phyloP scores from a whole-genome alignment of 2,888 invertebrate species.

The Scaptomyza cyrtandrae region DNA sequence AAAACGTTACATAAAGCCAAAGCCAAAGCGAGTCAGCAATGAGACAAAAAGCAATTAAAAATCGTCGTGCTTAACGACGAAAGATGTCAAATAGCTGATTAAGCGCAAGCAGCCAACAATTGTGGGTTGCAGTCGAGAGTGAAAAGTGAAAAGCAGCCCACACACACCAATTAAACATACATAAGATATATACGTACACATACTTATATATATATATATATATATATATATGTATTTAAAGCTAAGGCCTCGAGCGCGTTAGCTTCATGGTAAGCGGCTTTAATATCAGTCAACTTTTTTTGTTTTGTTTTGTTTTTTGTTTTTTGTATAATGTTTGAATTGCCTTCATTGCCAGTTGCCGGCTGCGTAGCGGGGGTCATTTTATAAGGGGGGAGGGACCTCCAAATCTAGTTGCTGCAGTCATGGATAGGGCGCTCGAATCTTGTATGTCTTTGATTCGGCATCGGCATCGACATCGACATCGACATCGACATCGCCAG shows the following conservation, averaged over 20 bases:
- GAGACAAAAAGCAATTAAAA: conserved; percentile 66
- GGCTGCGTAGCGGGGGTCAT: conserved; percentile 18
- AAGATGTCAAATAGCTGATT: conserved; percentile 71
- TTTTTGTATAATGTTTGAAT: conserved; percentile 55
- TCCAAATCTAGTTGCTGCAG: conserved; percentile 65
- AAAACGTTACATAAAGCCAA: conserved; percentile 55
- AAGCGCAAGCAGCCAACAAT: conserved; percentile 37
- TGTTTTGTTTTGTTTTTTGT: not conserved
- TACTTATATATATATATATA: no score
- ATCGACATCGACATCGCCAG: conserved; percentile 1
- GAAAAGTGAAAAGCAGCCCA: conserved; percentile 56
- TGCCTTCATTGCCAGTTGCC: conserved; percentile 57
- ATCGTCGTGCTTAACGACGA: conserved; percentile 51
- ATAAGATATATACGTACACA: no score
- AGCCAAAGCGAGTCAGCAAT: conserved; percentile 38
- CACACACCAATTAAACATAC: conserved; percentile 13
- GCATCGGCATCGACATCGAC: no score
- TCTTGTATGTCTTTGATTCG: conserved; percentile 11
- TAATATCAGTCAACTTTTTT: conserved; percentile 40
- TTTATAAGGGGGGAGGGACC: conserved; percentile 18
- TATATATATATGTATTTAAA: not conserved
- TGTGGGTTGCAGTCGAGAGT: conserved; percentile 58
- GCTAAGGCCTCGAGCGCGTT: conserved; percentile 53
- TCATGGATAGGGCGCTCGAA: conserved; percentile 37
- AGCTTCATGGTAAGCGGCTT: conserved; percentile 74